Conservation (phyloP, 2,888 invertebrate genomes). For the Eilema caniola region DNA sequence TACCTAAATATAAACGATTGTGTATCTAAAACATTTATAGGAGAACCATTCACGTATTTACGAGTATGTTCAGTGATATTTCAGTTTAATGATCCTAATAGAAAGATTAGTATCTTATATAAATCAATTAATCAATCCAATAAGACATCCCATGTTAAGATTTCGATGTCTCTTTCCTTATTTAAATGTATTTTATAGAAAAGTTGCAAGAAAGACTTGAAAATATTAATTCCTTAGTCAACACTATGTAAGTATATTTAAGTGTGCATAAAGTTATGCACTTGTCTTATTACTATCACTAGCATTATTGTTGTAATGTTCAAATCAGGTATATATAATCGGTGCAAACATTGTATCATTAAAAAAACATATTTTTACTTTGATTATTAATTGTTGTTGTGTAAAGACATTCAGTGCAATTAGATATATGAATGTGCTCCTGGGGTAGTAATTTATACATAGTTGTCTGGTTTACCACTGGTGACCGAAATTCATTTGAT, state of each 20-base stretch:
- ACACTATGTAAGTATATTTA: too few species aligned
- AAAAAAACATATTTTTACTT: too few species aligned
- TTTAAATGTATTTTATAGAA: neutral
- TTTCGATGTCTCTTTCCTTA: neutral
- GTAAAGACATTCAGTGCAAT: too few species aligned
- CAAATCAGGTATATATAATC: too few species aligned
- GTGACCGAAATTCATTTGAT: too few species aligned
- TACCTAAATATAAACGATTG: neutral
- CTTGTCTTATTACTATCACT: neutral
- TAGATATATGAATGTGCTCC: too few species aligned
- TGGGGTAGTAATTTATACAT: too few species aligned
- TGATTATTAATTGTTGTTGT: too few species aligned
- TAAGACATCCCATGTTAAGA: neutral
- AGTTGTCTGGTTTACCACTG: too few species aligned
- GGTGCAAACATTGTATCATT: too few species aligned
- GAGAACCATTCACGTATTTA: neutral
- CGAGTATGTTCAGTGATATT: neutral
- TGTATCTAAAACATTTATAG: neutral
- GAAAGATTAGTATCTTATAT: neutral
- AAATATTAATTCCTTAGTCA: neutral
- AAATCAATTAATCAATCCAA: neutral
- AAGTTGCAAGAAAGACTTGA: neutral
- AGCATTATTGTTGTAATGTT: too few species aligned
- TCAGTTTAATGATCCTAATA: neutral
- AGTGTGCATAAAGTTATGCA: neutral